These are phyloP conservation scores for Podilymbus podiceps DNA, from an alignment of 2,113 vertebrate species.

Conservation along the genomic window DNA sequence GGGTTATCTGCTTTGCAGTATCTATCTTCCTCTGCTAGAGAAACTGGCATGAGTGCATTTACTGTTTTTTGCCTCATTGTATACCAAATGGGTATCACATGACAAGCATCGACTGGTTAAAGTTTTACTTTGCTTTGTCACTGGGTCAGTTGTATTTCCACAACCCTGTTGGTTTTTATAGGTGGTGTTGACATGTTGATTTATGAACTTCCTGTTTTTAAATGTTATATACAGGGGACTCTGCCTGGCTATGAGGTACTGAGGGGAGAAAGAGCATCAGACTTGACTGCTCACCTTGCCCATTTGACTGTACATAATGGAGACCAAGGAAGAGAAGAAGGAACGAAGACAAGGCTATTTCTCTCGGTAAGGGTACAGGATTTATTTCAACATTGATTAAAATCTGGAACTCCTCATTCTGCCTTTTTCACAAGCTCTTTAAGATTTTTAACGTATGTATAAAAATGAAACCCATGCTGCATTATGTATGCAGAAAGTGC, in stretches of 20 bases:
- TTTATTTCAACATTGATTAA: background rate
- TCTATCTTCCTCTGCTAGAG: background rate
- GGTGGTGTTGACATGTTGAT: background rate
- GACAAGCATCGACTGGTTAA: slow-evolving; percentile 26
- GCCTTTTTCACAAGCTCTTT: background rate
- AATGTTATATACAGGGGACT: slow-evolving; percentile 7
- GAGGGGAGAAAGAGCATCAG: slow-evolving; percentile 20
- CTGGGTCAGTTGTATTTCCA: background rate
- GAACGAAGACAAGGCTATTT: slow-evolving; percentile 82
- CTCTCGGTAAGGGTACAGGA: slow-evolving; percentile 72
- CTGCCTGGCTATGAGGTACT: slow-evolving; percentile 68
- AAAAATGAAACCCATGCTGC: background rate
- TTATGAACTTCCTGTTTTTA: slow-evolving; percentile 18
- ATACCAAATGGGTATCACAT: background rate
- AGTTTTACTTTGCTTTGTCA: slow-evolving; percentile 55
- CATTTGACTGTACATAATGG: slow-evolving; percentile 65
- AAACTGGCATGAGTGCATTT: background rate
- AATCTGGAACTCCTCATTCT: background rate
- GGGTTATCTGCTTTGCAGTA: background rate
- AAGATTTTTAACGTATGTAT: background rate
- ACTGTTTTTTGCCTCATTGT: background rate
- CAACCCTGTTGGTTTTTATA: background rate
- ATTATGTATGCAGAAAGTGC: background rate
- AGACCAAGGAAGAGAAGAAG: slow-evolving; percentile 82
- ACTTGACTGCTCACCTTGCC: slow-evolving; percentile 17